phyloP scores from a whole-genome alignment of 53 echinoderm and acorn worm species.

The Holothuria scabra region DNA sequence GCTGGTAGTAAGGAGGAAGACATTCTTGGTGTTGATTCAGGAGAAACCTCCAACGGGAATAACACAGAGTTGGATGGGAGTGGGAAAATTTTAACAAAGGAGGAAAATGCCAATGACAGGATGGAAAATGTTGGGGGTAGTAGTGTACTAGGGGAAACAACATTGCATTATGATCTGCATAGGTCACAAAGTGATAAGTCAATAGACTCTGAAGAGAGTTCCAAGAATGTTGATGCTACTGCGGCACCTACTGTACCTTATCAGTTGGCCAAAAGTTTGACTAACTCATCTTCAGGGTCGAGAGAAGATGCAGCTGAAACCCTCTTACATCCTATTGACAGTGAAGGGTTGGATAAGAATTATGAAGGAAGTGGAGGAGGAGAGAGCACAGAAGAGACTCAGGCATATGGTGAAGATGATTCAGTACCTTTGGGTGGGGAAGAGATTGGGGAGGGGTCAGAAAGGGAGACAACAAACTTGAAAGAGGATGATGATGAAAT shows the following conservation, averaged over 20 bases:
- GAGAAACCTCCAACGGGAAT: no score
- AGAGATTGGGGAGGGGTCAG: neutral
- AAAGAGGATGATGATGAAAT: neutral
- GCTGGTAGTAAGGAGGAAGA: no score
- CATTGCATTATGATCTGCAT: neutral
- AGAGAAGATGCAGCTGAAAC: conserved; percentile 5
- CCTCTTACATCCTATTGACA: conserved; percentile 16
- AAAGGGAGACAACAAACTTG: neutral
- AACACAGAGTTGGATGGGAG: no score
- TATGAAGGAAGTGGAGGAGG: neutral
- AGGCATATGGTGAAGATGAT: conserved; percentile 60
- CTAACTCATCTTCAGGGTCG: conserved; percentile 20
- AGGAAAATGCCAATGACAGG: no score
- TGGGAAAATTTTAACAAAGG: no score
- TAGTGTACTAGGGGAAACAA: neutral
- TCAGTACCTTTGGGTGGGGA: neutral
- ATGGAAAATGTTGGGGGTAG: no score
- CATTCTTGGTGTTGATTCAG: no score
- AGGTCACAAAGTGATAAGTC: neutral
- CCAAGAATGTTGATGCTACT: no score
- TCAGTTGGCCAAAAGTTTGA: conserved; percentile 2
- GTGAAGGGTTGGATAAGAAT: neutral
- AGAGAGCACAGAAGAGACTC: conserved; percentile 52
- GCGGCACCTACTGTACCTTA: conserved; percentile 11
- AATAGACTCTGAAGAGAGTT: neutral